Evolutionary conservation across 2,888 invertebrate genomes (phyloP).

Genomic region (Argyresthia albistria): DNA sequence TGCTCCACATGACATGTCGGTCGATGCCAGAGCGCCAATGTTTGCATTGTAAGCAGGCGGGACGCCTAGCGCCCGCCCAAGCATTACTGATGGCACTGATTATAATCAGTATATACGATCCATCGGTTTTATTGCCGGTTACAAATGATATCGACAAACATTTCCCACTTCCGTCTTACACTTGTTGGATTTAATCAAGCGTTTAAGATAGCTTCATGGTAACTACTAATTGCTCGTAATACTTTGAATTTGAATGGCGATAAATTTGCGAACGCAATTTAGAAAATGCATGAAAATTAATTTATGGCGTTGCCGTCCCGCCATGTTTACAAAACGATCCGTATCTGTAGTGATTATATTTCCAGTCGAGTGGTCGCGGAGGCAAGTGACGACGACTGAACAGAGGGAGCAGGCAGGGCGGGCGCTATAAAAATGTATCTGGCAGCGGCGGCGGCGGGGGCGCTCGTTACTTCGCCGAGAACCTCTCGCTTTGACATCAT

Average conservation of each 20-base stretch:
- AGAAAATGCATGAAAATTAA: conserved; percentile 18
- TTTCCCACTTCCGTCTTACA: background rate
- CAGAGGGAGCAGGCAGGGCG: conserved; percentile 3
- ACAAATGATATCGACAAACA: background rate
- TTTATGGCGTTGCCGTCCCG: conserved; percentile 17
- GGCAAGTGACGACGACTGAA: conserved; percentile 9
- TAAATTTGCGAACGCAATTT: conserved; percentile 6
- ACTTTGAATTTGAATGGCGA: background rate
- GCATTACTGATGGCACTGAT: conserved; percentile 24
- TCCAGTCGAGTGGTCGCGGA: conserved; percentile 49
- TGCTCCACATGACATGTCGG: conserved; percentile 67
- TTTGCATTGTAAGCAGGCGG: conserved; percentile 45
- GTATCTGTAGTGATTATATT: conserved; percentile 57
- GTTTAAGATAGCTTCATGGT: background rate
- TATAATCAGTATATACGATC: background rate
- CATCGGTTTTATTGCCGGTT: background rate
- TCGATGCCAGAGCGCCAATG: conserved; percentile 22
- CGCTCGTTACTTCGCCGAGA: conserved; percentile 30
- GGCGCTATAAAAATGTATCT: conserved; percentile 46
- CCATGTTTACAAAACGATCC: conserved; percentile 45
- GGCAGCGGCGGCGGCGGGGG: conserved; percentile 16
- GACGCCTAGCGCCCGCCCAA: conserved; percentile 15
- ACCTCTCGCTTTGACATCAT: conserved; percentile 46
- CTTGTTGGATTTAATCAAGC: background rate
- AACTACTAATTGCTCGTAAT: background rate